Base-by-base conservation (phyloP, 2,797 vertebrate genomes). In the Chaunax sp. region DNA sequence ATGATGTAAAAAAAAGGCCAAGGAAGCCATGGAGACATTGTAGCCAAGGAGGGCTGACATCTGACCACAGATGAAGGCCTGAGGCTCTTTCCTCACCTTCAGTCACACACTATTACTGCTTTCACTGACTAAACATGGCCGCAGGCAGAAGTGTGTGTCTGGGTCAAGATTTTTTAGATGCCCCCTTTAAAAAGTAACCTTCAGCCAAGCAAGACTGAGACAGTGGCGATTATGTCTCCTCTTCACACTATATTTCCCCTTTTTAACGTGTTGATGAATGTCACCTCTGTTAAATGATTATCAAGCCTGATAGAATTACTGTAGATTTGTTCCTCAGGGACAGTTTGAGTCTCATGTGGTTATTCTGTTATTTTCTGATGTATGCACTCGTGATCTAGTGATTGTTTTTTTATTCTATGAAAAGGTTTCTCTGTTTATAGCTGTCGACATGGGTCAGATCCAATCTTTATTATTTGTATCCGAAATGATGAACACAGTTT, bases 31-130 rank as follows among this genome's bases (percentile, higher is more conserved):
- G 46, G 69, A 85, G 86, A 87, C 81, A 59, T 78, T 81, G 81
- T 82, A 84, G 64, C 69, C 83, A 78, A 92, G 80, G 81, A 90
- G 83, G 86, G 64, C 79, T 90, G 90, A 89, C 90, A 89, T 89
- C 85, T 79, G 81, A 82, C 86, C 84, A 59, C 81, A 81, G 78
- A 88, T 75, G 74, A 81, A 63, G 79, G 69, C 90, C 86, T 6
- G 22, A 61, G 91, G 91, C 83, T 2, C 13, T 89, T 90, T 92
- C 88, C 81, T 87, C 92, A 93, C 90, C 89, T 92, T 88, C 84
- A 92, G 89, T 93, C 92, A 88, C 85, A 93, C 84, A 82, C 86
- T 83, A 90, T 92, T 91, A 92, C 87, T 82, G 87, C 90, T 93
- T 82, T 89, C 91, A 72, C 90, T 70, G 83, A 43, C 83, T 90